Evolutionary conservation across 2,888 invertebrate species (phyloP).

Genomic region (Drosophila lutescens): DNA sequence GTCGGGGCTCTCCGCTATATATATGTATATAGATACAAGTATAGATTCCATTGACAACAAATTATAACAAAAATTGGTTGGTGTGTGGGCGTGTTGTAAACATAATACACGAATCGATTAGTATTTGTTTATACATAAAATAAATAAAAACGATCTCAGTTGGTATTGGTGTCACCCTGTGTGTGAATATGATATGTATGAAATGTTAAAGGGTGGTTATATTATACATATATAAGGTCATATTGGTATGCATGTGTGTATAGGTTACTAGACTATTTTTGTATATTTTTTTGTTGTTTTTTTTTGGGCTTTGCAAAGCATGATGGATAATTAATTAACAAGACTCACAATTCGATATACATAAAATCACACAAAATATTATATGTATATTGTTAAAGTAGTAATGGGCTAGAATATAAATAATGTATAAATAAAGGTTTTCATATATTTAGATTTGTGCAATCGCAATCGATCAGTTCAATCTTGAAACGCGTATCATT

Average conservation of each 20-base stretch:
- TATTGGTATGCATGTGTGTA: conserved; percentile 40
- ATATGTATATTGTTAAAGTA: conserved; percentile 52
- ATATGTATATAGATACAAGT: conserved; percentile 27
- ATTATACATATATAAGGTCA: conserved; percentile 36
- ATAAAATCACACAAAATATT: conserved; percentile 37
- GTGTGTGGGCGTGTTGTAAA: conserved; percentile 52
- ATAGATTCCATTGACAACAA: conserved; percentile 41
- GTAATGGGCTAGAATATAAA: conserved; percentile 54
- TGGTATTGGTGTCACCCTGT: conserved; percentile 33
- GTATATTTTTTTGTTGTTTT: conserved; percentile 6
- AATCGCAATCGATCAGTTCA: conserved; percentile 58
- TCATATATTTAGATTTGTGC: conserved; percentile 52
- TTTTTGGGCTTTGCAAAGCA: conserved; percentile 42
- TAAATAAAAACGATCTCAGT: conserved; percentile 45
- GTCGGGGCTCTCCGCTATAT: conserved; percentile 8
- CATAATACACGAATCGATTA: conserved; percentile 81
- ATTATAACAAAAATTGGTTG: conserved; percentile 33
- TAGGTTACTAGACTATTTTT: conserved; percentile 39
- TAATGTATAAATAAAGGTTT: conserved; percentile 36
- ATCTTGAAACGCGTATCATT: conserved; percentile 37
- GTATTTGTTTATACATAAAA: conserved; percentile 62
- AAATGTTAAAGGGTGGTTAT: conserved; percentile 33
- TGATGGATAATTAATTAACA: conserved; percentile 27
- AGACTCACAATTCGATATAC: conserved; percentile 33
- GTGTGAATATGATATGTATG: conserved; percentile 28